Evolutionary conservation across 1,140 invertebrate species (phyloP).

Genomic region (Lycorma delicatula): DNA sequence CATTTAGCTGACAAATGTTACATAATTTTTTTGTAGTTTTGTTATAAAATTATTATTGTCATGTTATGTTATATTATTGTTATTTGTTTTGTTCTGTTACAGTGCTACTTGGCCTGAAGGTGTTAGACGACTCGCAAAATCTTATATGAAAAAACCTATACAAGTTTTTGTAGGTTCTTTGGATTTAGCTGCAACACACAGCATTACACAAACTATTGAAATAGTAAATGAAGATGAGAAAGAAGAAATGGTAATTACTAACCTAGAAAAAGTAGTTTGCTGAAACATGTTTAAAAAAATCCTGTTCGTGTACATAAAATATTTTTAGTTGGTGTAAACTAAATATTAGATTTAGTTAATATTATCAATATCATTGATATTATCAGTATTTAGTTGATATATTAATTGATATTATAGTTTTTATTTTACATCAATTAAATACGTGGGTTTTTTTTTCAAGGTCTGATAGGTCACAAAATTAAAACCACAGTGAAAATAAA

Average conservation of each 20-base stretch:
- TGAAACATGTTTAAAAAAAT: slow-evolving; percentile 28
- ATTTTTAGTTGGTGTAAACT: background rate
- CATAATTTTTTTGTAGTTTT: too few relatives aligned
- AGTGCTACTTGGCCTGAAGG: slow-evolving; percentile 84
- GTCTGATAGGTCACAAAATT: too few relatives aligned
- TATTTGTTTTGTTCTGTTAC: too few relatives aligned
- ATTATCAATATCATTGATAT: background rate
- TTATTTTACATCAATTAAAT: too few relatives aligned
- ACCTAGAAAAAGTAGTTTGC: too few relatives aligned
- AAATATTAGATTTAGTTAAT: background rate
- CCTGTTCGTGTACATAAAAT: slow-evolving; percentile 2
- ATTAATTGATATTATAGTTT: too few relatives aligned
- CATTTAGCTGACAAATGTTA: too few relatives aligned
- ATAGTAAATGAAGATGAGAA: slow-evolving; percentile 69
- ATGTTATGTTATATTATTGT: too few relatives aligned
- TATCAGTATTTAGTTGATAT: too few relatives aligned
- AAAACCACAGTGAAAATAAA: too few relatives aligned
- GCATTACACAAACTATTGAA: slow-evolving; percentile 65
- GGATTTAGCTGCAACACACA: slow-evolving; percentile 75
- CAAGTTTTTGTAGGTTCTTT: slow-evolving; percentile 82
- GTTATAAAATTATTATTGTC: too few relatives aligned
- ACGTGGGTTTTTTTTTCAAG: too few relatives aligned
- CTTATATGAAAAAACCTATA: slow-evolving; percentile 79
- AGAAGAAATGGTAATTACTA: slow-evolving; percentile 43
- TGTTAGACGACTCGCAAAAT: slow-evolving; percentile 69